Percentiles rank a stretch among this genome's conserved stretches.
Evolutionary conservation across 2,797 vertebrate species (phyloP).

Genomic region (Orestias chungarensis): DNA sequence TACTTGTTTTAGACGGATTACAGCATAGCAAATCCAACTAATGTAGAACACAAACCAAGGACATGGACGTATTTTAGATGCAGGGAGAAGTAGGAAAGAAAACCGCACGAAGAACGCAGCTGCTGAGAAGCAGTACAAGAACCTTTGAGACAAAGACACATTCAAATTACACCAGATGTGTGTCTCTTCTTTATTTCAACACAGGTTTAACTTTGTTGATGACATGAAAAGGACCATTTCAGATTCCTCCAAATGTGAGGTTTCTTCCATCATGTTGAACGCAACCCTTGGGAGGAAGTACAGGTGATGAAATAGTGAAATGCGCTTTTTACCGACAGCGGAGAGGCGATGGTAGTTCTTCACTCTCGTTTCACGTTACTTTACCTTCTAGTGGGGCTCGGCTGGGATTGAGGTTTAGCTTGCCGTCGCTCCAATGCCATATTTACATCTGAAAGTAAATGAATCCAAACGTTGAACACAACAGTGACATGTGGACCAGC

Average conservation of each 20-base stretch:
- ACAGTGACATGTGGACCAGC: constrained; percentile 70
- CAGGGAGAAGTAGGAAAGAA: neutral
- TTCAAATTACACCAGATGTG: constrained; percentile 62
- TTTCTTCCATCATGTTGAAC: constrained; percentile 29
- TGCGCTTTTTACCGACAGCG: constrained; percentile 53
- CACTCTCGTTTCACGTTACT: constrained; percentile 84
- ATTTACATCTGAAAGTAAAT: constrained; percentile 99
- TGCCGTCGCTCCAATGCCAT: constrained; percentile 98
- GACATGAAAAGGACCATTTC: constrained; percentile 14
- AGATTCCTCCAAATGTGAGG: constrained; percentile 15
- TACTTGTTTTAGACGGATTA: neutral
- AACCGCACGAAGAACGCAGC: constrained; percentile 17
- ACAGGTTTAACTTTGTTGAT: constrained; percentile 22
- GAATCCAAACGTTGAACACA: constrained; percentile 99
- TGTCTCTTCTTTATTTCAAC: constrained; percentile 77
- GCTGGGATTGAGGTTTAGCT: constrained; percentile 95
- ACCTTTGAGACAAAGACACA: constrained; percentile 75
- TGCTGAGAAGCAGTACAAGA: constrained; percentile 34
- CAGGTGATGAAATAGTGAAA: constrained; percentile 44
- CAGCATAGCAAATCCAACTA: neutral
- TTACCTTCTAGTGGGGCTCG: constrained; percentile 99
- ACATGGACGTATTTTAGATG: neutral
- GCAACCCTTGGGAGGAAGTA: constrained; percentile 39
- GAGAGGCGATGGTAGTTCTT: constrained; percentile 68
- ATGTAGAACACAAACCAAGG: neutral